Percentiles rank a stretch among this genome's conserved stretches.
phyloP scores from a whole-genome alignment of 1,140 invertebrate genomes.

The Orius insidiosus region DNA sequence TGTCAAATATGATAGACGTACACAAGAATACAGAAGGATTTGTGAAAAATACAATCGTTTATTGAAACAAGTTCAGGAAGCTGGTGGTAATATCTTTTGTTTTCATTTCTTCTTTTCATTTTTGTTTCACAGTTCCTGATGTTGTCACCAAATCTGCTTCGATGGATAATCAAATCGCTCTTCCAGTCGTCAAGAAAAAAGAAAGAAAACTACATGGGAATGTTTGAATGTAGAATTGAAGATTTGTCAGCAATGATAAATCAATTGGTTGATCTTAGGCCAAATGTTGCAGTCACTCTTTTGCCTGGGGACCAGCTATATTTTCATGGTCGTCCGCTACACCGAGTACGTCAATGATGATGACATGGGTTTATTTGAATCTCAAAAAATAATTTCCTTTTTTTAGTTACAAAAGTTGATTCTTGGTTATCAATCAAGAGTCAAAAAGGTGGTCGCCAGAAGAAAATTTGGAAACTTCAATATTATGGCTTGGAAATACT shows the following conservation, averaged over 20 bases:
- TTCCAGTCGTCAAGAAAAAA: constrained; percentile 52
- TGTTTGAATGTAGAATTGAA: constrained; percentile 76
- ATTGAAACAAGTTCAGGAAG: constrained; percentile 48
- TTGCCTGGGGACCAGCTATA: constrained; percentile 87
- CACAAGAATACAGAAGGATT: constrained; percentile 51
- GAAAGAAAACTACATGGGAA: constrained; percentile 59
- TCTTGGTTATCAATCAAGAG: constrained; percentile 55
- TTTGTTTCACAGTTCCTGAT: constrained; percentile 4
- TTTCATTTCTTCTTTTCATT: neutral
- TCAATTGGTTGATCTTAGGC: constrained; percentile 71
- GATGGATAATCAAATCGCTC: constrained; percentile 13
- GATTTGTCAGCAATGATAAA: constrained; percentile 64
- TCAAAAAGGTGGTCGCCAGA: constrained; percentile 72
- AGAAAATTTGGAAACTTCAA: constrained; percentile 68
- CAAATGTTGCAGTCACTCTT: constrained; percentile 59
- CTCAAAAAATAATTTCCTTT: neutral
- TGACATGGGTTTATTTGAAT: constrained; percentile 41
- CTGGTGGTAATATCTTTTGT: constrained; percentile 32
- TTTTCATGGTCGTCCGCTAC: constrained; percentile 93
- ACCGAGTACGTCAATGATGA: constrained; percentile 90
- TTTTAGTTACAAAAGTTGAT: constrained; percentile 46
- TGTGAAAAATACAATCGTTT: constrained; percentile 52
- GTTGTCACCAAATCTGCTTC: neutral
- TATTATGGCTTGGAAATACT: constrained; percentile 84
- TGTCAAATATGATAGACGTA: constrained; percentile 54